phyloP scores from a whole-genome alignment of 2,888 invertebrate genomes.

The Hedychridium roseum region DNA sequence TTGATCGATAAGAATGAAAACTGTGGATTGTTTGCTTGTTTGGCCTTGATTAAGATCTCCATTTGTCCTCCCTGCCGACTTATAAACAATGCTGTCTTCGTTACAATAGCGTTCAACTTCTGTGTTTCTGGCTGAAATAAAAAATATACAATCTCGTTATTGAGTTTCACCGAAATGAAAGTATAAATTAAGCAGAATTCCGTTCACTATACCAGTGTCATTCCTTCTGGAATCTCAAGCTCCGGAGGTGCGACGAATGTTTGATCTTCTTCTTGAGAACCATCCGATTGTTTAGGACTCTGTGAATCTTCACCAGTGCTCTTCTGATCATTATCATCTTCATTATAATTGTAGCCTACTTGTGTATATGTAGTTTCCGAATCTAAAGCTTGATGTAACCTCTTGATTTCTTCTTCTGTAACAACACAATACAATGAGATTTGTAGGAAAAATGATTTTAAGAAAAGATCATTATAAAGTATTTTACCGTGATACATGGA shows the following conservation, averaged over 20 bases:
- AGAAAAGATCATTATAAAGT: constrained; percentile 13
- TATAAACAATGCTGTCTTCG: constrained; percentile 91
- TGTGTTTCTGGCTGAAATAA: constrained; percentile 79
- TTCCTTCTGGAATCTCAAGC: constrained; percentile 79
- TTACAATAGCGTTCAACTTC: constrained; percentile 92
- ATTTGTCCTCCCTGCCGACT: constrained; percentile 93
- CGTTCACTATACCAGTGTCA: constrained; percentile 70
- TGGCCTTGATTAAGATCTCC: constrained; percentile 98
- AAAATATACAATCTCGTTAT: no score
- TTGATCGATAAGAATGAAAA: constrained; percentile 93
- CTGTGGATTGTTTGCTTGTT: constrained; percentile 91
- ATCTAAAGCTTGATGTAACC: constrained; percentile 77
- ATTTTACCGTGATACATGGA: constrained; percentile 86
- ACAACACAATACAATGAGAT: no score
- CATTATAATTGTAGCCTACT: constrained; percentile 80
- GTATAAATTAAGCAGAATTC: neutral
- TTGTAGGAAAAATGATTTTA: no score
- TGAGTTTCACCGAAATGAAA: constrained; percentile 5
- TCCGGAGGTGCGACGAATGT: constrained; percentile 77
- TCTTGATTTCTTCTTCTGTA: constrained; percentile 91
- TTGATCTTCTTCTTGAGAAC: constrained; percentile 72
- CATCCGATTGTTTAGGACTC: constrained; percentile 60
- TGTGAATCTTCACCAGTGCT: constrained; percentile 60
- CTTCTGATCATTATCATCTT: constrained; percentile 64
- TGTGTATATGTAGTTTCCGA: constrained; percentile 71